Percentiles rank a stretch among this genome's conserved stretches.
Evolutionary conservation across 2,113 vertebrate species (phyloP).

Genomic region (Hiodon alosoides): DNA sequence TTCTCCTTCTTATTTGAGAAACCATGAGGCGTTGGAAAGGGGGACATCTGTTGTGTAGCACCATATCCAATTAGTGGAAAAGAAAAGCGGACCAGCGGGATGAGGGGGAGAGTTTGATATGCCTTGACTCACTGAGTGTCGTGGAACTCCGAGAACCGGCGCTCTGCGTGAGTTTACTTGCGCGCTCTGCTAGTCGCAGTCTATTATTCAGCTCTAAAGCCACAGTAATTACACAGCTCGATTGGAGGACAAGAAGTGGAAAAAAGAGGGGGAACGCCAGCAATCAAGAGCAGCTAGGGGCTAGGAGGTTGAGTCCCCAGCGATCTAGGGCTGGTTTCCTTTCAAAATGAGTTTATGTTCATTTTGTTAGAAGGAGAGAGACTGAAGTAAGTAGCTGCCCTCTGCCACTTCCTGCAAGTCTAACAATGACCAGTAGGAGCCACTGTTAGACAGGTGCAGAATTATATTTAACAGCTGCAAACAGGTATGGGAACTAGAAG

Average conservation of each 20-base stretch:
- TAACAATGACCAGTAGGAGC: conserved; percentile 47
- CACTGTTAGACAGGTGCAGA: conserved; percentile 44
- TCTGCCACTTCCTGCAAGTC: conserved; percentile 30
- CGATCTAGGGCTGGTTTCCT: background rate
- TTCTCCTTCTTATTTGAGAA: background rate
- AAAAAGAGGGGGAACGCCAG: background rate
- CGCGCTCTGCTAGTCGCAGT: too few relatives aligned
- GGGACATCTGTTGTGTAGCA: background rate
- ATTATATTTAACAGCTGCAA: background rate
- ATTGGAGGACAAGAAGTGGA: too few relatives aligned
- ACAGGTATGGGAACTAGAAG: background rate
- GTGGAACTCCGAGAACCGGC: too few relatives aligned
- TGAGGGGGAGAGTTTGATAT: too few relatives aligned
- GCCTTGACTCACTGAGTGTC: too few relatives aligned
- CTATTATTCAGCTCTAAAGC: too few relatives aligned
- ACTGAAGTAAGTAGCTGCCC: background rate
- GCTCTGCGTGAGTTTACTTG: too few relatives aligned
- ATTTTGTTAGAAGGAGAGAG: background rate
- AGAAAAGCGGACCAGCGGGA: too few relatives aligned
- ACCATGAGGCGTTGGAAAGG: background rate
- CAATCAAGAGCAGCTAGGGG: background rate
- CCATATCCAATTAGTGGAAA: background rate
- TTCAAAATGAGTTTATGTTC: background rate
- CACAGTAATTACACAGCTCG: too few relatives aligned
- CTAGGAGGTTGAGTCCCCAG: background rate